A percentile compares a stretch with the other conserved stretches of the same genome.
Conservation (phyloP, 2,113 vertebrate genomes). For the Mustelus asterias region DNA sequence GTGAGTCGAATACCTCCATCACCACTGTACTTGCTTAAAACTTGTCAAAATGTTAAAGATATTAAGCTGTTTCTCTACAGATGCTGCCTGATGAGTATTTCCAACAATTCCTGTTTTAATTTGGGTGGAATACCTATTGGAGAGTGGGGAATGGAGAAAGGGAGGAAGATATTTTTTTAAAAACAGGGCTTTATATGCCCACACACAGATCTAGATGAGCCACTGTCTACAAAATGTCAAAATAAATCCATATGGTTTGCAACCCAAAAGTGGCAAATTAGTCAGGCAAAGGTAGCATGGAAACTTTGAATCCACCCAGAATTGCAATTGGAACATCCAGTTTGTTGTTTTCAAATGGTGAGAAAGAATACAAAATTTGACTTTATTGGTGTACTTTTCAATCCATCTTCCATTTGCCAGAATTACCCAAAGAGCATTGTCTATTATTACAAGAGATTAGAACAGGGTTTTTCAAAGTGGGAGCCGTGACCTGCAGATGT, state of each 20-base stretch:
- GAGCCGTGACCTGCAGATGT: too few relatives aligned
- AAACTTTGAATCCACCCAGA: neutral
- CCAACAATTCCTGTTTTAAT: too few relatives aligned
- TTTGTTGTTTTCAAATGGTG: neutral
- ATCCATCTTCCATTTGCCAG: neutral
- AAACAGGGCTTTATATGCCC: neutral
- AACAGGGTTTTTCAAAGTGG: too few relatives aligned
- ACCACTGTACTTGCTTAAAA: neutral
- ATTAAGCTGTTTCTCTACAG: neutral
- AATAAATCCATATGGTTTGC: neutral
- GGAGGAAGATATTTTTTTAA: too few relatives aligned
- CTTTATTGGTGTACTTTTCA: neutral
- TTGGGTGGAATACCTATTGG: too few relatives aligned
- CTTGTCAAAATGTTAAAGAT: too few relatives aligned
- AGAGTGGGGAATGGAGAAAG: too few relatives aligned
- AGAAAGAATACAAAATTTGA: neutral
- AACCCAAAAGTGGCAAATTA: neutral
- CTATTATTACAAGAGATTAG: neutral
- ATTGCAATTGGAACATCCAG: neutral
- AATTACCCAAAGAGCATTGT: neutral
- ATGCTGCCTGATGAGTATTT: neutral
- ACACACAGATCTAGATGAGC: neutral
- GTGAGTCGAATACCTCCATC: neutral
- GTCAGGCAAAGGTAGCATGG: neutral
- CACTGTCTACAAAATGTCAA: neutral